These are phyloP conservation scores for Dermochelys coriacea DNA, from an alignment of 2,797 vertebrate genomes.

Conservation along the genomic window DNA sequence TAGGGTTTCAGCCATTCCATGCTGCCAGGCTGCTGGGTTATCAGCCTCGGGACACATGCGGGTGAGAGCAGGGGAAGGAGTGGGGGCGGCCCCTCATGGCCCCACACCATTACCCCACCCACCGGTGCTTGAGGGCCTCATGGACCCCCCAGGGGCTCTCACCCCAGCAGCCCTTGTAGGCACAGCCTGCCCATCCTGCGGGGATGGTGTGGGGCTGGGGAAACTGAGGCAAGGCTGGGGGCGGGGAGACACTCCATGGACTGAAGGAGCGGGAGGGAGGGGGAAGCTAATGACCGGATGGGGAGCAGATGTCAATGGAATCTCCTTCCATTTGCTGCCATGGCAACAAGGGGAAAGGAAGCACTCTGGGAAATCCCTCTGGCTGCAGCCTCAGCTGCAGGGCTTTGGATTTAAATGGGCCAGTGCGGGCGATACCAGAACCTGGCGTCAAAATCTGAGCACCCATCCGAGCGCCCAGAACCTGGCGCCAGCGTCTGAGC, in stretches of 20 bases:
- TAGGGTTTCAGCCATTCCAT: background rate
- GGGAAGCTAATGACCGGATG: background rate
- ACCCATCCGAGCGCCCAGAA: too few species aligned
- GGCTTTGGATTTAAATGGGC: background rate
- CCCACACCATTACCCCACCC: background rate
- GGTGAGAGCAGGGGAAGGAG: background rate
- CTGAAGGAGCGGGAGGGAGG: background rate
- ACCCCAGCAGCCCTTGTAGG: background rate
- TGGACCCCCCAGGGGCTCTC: background rate
- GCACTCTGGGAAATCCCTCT: background rate
- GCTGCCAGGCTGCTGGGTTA: background rate
- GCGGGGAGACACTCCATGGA: background rate
- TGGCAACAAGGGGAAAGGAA: background rate
- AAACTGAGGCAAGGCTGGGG: background rate
- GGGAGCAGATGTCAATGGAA: background rate
- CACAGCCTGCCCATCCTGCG: background rate
- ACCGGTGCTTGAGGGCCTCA: constrained; percentile 42
- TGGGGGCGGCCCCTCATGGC: background rate
- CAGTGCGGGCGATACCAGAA: background rate
- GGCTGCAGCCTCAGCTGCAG: background rate
- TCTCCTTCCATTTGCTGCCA: constrained; percentile 18
- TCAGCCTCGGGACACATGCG: too few species aligned
- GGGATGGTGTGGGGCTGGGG: background rate
- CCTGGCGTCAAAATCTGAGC: too few species aligned
- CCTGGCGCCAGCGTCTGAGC: too few species aligned